Evolutionary conservation across 2,888 invertebrate species (phyloP).

Genomic region (Endotricha flammealis): DNA sequence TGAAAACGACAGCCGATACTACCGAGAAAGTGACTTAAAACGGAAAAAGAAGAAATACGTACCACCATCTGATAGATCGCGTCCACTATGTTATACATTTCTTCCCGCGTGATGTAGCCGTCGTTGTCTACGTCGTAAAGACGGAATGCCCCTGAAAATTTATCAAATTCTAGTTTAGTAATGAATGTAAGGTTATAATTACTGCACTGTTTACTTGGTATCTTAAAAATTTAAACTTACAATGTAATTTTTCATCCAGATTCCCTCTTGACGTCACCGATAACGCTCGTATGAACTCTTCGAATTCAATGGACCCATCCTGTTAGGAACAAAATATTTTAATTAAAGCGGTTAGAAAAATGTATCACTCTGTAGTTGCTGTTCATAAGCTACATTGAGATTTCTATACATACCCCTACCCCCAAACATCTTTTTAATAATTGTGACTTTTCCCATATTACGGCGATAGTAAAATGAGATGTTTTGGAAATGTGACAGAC

Average conservation of each 20-base stretch:
- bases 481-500: no score
- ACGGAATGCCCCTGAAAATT: constrained; percentile 92
- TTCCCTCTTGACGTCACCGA: constrained; percentile 99
- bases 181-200: constrained; percentile 6
- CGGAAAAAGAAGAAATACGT: constrained; percentile 74
- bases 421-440: no score
- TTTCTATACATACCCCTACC: no score
- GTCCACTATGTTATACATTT: constrained; percentile 98
- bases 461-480: no score
- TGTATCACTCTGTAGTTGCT: no score
- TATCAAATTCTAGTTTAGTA: constrained; percentile 11
- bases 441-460: no score
- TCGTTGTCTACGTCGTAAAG: constrained; percentile 97
- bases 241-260: constrained; percentile 98
- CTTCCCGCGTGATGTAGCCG: constrained; percentile 95
- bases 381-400: no score
- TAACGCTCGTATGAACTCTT: constrained; percentile 98
- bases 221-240: constrained; percentile 80
- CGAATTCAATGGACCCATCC: constrained; percentile 99
- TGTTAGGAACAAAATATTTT: constrained; percentile 56
- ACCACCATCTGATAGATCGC: constrained; percentile 99
- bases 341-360: not conserved
- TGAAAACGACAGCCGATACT: no score
- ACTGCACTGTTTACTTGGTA: constrained; percentile 4
- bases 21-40: no score